Evolutionary conservation across 2,888 invertebrate genomes (phyloP), one percentile per base, ranked within the genome.

Genomic region (Calephelis perditalis): DNA sequence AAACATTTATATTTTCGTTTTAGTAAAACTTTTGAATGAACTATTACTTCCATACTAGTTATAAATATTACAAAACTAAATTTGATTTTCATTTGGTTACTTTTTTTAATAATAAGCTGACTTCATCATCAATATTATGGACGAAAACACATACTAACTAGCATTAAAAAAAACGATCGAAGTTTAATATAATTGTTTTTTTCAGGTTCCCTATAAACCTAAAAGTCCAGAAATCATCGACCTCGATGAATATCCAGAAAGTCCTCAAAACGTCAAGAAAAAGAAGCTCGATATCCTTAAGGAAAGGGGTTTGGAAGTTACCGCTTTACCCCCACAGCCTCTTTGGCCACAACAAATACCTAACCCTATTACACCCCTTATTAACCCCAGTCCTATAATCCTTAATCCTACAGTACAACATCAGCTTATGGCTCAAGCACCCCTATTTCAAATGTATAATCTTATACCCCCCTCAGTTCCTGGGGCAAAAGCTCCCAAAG

Each of bases 301-400:
- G 62, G 94, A 95, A 71, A 92, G 95, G 11, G 95, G 95, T 0
- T 81, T 95, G 5, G 95, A 95, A 74, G 95, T 95, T 2, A 95
- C 95, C 0, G 93, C 95, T 0, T 92, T 95, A 0, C 85, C 91
- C 36, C 79, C 86, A 40, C 77, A 80, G 49, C 65, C 67, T 54
- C 60, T 62, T 43, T 75, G 77, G 81, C 70, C 73, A 56, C 59
- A 63, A 40, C 65, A 66, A 73, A 81, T 60, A 62, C 46, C 65
- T 47, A 58, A 62, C 62, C 71, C 69, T 43, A 62, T 70, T 49
- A 62, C 68, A 4, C 71, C 73, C 0, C 63, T 72, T 1, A 58
- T 73, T 0, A 65, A 67, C 79, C 86, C 68, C 7, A 59, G 68
- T 63, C 58, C 76, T 12, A 71, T 84, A n/a, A 71, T 86, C 6